Evolutionary conservation across 2,888 invertebrate genomes (phyloP).

Genomic region (Cerastis leucographa): DNA sequence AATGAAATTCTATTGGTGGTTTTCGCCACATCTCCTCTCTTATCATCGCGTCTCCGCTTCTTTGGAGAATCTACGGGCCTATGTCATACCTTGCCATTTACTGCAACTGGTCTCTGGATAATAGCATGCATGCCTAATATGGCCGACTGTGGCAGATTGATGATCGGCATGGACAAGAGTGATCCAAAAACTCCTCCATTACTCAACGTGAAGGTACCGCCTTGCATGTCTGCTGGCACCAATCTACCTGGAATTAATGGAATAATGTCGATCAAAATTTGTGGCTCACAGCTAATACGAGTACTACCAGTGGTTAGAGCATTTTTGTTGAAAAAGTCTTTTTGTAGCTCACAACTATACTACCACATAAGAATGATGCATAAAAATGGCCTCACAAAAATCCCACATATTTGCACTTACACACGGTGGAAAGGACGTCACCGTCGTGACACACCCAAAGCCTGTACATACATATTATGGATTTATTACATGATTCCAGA

Average conservation of each 20-base stretch:
- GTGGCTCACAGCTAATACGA: background rate
- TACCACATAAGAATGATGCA: background rate
- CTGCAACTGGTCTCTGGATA: constrained; percentile 97
- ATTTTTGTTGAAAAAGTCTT: background rate
- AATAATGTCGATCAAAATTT: background rate
- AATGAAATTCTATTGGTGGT: background rate
- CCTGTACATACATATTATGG: background rate
- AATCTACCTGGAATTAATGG: constrained; percentile 86
- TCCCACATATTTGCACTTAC: background rate
- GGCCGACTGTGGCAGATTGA: constrained; percentile 99
- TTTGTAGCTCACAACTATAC: no score
- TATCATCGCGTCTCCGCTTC: background rate
- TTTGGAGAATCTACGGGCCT: background rate
- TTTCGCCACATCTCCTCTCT: background rate
- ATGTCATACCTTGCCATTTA: constrained; percentile 96
- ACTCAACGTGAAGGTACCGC: constrained; percentile 99
- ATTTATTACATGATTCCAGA: background rate
- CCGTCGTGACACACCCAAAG: background rate
- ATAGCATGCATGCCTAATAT: constrained; percentile 99
- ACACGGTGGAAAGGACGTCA: background rate
- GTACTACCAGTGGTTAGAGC: background rate
- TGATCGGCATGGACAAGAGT: constrained; percentile 99
- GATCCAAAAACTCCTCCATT: constrained; percentile 99
- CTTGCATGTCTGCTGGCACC: constrained; percentile 99
- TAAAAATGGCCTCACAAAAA: background rate